A percentile compares a stretch with the other conserved stretches of the same genome.
Conservation (phyloP, 2,888 invertebrate genomes). For the Acleris emargana region DNA sequence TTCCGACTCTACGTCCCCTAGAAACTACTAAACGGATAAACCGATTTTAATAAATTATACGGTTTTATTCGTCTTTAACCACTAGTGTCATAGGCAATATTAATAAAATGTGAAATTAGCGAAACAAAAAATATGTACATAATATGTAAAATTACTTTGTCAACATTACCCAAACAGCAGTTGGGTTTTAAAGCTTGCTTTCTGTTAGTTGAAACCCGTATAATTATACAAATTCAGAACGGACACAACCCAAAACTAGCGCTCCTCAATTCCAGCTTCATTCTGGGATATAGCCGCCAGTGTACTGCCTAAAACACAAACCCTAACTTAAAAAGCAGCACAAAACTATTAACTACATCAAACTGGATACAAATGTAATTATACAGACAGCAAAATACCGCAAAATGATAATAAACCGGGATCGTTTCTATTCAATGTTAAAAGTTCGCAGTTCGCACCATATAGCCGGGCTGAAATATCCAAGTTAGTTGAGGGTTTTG, state of each 20-base stretch:
- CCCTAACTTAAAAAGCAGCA: slow-evolving; percentile 16
- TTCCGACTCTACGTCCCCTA: no score
- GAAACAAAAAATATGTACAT: no score
- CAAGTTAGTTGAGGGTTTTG: slow-evolving; percentile 67
- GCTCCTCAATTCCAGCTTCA: not conserved
- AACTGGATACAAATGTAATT: slow-evolving; percentile 22
- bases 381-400: slow-evolving; percentile 23
- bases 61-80: no score
- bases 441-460: slow-evolving; percentile 59
- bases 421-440: slow-evolving; percentile 57
- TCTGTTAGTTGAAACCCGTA: no score
- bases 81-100: no score
- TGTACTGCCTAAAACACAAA: not conserved
- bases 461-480: slow-evolving; percentile 52
- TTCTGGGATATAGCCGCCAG: no score
- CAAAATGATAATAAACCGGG: slow-evolving; percentile 44
- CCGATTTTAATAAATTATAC: no score
- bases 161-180: no score
- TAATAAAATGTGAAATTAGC: no score
- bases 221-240: not conserved
- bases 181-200: no score
- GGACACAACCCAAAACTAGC: not conserved
- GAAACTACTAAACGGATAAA: no score
- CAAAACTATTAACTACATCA: slow-evolving; percentile 22
- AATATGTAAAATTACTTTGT: no score